Conservation (phyloP, 2,113 vertebrate genomes). For the Sakesphorus luctuosus region DNA sequence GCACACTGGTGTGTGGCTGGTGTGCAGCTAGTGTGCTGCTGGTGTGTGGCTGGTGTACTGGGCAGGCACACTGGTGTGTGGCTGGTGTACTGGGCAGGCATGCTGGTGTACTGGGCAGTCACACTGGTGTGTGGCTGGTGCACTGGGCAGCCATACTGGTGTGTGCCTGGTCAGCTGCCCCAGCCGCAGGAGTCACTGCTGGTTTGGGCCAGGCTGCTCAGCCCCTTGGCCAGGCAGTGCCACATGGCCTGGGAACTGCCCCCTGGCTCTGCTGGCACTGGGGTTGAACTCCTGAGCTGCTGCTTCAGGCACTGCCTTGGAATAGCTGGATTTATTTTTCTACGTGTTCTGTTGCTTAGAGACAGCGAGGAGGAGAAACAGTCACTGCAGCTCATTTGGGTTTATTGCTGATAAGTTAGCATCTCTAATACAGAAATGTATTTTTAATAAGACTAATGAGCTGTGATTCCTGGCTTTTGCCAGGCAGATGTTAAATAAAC, state of each 20-base stretch:
- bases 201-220: background rate
- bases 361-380: constrained; percentile 48
- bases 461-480: background rate
- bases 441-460: constrained; percentile 36
- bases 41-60: background rate
- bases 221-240: rapidly evolving
- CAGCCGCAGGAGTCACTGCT: background rate
- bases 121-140: no score
- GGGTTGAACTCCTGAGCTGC: constrained; percentile 42
- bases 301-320: constrained; percentile 49
- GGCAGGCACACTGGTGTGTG: no score
- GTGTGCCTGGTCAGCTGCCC: background rate
- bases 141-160: no score
- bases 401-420: constrained; percentile 48
- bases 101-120: no score
- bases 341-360: constrained; percentile 65
- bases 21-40: rapidly evolving
- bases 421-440: constrained; percentile 19
- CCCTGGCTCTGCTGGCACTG: constrained; percentile 31
- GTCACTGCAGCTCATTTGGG: constrained; percentile 46
- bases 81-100: no score
- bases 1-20: background rate
- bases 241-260: background rate
- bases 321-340: constrained; percentile 70
- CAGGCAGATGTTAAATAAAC: constrained; percentile 5